Conservation (phyloP, 2,113 vertebrate species). For the Varanus salvator region DNA sequence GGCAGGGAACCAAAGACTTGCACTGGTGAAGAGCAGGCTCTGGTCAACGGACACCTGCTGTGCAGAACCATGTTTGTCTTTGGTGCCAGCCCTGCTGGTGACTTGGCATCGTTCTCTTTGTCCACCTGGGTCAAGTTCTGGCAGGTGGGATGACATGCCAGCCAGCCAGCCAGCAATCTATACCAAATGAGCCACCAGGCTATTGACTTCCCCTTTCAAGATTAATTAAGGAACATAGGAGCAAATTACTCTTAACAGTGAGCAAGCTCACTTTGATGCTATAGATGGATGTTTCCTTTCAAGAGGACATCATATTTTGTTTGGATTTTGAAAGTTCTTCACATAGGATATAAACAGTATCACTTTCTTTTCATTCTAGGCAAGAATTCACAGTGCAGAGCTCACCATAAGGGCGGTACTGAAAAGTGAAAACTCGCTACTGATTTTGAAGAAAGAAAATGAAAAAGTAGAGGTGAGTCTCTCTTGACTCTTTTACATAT, state of each 20-base stretch:
- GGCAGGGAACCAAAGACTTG: too few species aligned
- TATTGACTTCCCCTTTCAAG: background rate
- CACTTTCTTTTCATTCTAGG: slow-evolving; percentile 74
- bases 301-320: background rate
- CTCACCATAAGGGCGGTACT: slow-evolving; percentile 82
- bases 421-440: slow-evolving; percentile 77
- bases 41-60: too few species aligned
- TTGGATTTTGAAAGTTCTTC: slow-evolving; percentile 19
- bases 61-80: too few species aligned
- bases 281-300: background rate
- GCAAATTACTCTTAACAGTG: background rate
- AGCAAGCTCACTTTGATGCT: background rate
- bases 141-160: background rate
- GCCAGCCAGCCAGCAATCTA: background rate
- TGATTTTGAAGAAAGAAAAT: slow-evolving; percentile 81
- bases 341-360: background rate
- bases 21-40: too few species aligned
- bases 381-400: slow-evolving; percentile 84
- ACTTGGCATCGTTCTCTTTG: background rate
- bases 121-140: background rate
- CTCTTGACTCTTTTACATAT: background rate
- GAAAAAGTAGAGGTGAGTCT: slow-evolving; percentile 81
- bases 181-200: background rate
- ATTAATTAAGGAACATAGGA: background rate
- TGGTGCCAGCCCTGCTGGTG: too few species aligned